A percentile compares a stretch with the other conserved stretches of the same genome.
Conservation (phyloP, 2,113 vertebrate genomes). For the Coptodon rendalli region DNA sequence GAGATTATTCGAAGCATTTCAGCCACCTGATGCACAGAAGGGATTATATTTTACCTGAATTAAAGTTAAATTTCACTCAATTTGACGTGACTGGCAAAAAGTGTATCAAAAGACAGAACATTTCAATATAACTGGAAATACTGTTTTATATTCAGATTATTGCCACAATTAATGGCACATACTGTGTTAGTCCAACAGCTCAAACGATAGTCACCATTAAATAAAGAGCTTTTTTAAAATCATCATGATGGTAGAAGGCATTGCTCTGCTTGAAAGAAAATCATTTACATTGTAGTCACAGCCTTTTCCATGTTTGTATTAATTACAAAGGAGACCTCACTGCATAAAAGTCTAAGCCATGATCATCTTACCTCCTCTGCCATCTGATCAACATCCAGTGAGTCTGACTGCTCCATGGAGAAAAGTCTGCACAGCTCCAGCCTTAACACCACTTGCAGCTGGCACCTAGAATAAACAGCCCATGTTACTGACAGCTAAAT, state of each 20-base stretch:
- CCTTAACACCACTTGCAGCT: slow-evolving; percentile 83
- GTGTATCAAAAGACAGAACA: not conserved
- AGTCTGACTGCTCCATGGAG: slow-evolving; percentile 48
- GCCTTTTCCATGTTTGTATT: not conserved
- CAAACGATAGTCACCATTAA: not conserved
- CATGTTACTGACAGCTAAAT: not conserved
- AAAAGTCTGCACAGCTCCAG: slow-evolving; percentile 81
- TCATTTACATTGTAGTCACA: not conserved
- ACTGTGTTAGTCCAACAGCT: not conserved
- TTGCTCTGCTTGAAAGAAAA: not conserved
- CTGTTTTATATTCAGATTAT: not conserved
- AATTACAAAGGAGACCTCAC: not conserved
- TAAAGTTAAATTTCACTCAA: not conserved
- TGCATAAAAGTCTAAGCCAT: not conserved
- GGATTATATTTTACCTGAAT: not conserved
- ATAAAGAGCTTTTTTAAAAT: not conserved
- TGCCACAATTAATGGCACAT: not conserved
- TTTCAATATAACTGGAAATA: not conserved
- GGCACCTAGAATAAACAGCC: slow-evolving; percentile 71
- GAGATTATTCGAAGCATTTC: slow-evolving; percentile 86
- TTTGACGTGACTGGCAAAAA: not conserved
- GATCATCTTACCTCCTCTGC: slow-evolving; percentile 80
- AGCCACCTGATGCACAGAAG: slow-evolving; percentile 71
- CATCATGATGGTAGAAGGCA: not conserved
- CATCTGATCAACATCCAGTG: slow-evolving; percentile 71